Percentiles rank a stretch among this genome's conserved stretches.
These are phyloP conservation scores for Odontocerum albicorne DNA, from an alignment of 2,888 invertebrate genomes.

Conservation along the genomic window DNA sequence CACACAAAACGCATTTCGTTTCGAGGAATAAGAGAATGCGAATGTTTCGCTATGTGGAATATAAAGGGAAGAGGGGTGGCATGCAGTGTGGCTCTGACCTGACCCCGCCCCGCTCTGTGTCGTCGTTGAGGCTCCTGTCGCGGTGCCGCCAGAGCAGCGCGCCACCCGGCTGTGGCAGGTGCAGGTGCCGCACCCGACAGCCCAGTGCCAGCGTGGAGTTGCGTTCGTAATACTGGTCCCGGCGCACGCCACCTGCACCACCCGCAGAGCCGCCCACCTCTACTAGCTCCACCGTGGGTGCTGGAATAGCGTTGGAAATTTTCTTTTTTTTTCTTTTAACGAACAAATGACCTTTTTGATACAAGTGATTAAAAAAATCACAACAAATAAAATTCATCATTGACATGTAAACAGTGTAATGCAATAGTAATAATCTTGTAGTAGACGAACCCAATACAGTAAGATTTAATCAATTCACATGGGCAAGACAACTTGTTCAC, in stretches of 20 bases:
- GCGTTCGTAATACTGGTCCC: slow-evolving; percentile 56
- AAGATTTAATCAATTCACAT: too few relatives aligned
- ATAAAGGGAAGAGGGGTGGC: not conserved
- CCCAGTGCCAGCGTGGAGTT: slow-evolving; percentile 57
- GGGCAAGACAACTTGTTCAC: too few relatives aligned
- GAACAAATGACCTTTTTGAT: too few relatives aligned
- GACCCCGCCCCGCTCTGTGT: slow-evolving; percentile 55
- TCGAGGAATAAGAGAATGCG: too few relatives aligned
- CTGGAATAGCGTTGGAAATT: slow-evolving; percentile 45
- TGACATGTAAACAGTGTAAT: too few relatives aligned
- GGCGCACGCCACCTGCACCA: slow-evolving; percentile 44
- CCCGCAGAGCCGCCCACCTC: slow-evolving; percentile 56
- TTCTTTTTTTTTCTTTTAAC: too few relatives aligned
- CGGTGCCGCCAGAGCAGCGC: slow-evolving; percentile 57
- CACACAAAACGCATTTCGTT: too few relatives aligned
- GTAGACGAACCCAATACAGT: too few relatives aligned
- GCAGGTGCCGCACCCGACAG: slow-evolving; percentile 55
- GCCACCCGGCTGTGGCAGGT: slow-evolving; percentile 45
- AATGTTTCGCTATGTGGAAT: not conserved
- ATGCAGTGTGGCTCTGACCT: slow-evolving; percentile 42
- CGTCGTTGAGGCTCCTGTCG: slow-evolving; percentile 53
- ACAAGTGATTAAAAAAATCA: too few relatives aligned
- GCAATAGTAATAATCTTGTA: too few relatives aligned
- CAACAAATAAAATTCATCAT: too few relatives aligned
- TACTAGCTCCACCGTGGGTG: slow-evolving; percentile 55